Evolutionary conservation across 35 echinoderm and acorn worm species (phyloP), one percentile per base, ranked within the genome.

Genomic region (Strongylocentrotus purpuratus): DNA sequence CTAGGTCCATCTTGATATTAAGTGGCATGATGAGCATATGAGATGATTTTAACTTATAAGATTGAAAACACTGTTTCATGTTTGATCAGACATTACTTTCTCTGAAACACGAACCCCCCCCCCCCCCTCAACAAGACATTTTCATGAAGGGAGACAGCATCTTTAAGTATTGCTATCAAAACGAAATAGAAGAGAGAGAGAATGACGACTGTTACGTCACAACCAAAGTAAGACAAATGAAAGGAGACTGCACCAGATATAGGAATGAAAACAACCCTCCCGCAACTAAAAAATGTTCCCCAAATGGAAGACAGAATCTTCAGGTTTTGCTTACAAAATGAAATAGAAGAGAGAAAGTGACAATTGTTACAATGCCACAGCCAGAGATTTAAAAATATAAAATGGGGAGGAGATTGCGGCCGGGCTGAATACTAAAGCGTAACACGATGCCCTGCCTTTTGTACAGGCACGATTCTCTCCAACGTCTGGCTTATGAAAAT

Each of bases 401-500:
- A 78, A 78, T n/a, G 65, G 65, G 35, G 65, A 78, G 65, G 65
- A 78, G 65, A 78, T 78, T 78, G 65, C 25, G 65, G 28, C 65
- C 22, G 22, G 65, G 65, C 35, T 41, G 65, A 18, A 15, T 28
- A 78, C 65, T 18, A 78, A 78, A 78, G 65, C 65, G 65, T 78
- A 78, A 78, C 8, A 78, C 28, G 65, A 78, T 78, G 22, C 65
- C 22, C 22, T 78, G 65, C 65, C 65, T 78, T 78, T 78, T 78
- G 65, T 78, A 28, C 65, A 78, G 33, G 87, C 32, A 89, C 33
- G 87, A 46, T 46, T 89, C 33, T 89, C 32, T 5, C 32, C 87
- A 33, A 89, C 12, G 87, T 33, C 87, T 89, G 87, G 87, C 87
- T 89, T 89, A 89, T 89, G 87, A 89, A 46, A 89, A 89, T 89